Percentiles rank a stretch among this genome's conserved stretches.
Evolutionary conservation across 2,797 vertebrate genomes (phyloP).

Genomic region (Anguilla marmorata): DNA sequence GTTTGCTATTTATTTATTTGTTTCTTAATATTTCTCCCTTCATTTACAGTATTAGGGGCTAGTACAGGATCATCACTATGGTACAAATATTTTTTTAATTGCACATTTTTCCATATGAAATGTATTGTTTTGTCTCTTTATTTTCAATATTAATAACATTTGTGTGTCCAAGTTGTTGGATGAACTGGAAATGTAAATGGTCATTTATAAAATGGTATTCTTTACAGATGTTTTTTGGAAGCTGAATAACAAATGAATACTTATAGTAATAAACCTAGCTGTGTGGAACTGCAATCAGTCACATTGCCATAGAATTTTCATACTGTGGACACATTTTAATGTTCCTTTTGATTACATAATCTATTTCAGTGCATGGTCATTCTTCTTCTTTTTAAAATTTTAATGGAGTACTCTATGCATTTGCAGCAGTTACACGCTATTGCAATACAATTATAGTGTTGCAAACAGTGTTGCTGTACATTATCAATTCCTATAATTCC

Average conservation of each 20-base stretch:
- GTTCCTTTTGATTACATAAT: background rate
- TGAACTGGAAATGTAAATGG: too few species aligned
- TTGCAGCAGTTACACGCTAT: background rate
- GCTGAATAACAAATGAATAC: background rate
- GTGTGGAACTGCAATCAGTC: background rate
- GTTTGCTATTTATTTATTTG: slow-evolving; percentile 13
- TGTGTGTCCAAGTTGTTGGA: too few species aligned
- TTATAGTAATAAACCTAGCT: background rate
- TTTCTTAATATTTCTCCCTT: background rate
- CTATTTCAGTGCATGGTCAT: background rate
- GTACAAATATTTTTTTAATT: background rate
- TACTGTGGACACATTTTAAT: background rate
- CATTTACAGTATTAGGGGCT: background rate
- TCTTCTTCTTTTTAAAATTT: background rate
- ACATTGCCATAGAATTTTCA: background rate
- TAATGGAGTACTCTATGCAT: background rate
- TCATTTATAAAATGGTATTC: too few species aligned
- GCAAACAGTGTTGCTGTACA: background rate
- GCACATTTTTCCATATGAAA: background rate
- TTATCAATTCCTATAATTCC: background rate
- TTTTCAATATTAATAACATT: too few species aligned
- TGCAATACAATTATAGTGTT: background rate
- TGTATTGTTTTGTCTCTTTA: background rate
- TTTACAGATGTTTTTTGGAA: background rate
- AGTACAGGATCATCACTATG: background rate